phyloP scores from a whole-genome alignment of 2,888 invertebrate species.

The Conomelus anceps region DNA sequence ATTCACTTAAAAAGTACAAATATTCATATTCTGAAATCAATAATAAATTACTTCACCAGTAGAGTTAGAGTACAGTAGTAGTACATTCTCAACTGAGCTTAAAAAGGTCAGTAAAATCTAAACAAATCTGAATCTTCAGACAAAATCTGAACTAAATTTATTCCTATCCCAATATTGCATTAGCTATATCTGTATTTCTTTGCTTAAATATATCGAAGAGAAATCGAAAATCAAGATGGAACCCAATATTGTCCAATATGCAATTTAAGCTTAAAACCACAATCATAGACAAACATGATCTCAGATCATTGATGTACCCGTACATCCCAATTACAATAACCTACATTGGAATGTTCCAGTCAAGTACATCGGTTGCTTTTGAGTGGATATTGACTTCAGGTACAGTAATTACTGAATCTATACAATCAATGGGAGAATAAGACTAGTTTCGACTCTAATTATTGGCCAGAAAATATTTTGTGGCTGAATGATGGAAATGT shows the following conservation, averaged over 20 bases:
- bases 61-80: no score
- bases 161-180: no score
- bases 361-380: no score
- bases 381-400: neutral
- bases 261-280: neutral
- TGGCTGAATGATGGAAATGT: neutral
- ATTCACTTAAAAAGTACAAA: no score
- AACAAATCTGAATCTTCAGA: no score
- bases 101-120: no score
- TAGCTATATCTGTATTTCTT: no score
- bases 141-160: no score
- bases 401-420: neutral
- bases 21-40: no score
- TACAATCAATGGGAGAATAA: neutral
- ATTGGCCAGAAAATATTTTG: neutral
- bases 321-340: neutral
- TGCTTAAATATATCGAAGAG: neutral
- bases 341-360: neutral
- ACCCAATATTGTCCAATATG: neutral
- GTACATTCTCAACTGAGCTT: no score
- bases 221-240: neutral
- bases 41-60: no score
- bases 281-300: neutral
- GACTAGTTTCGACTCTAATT: neutral
- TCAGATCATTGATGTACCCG: neutral